Evolutionary conservation across 2,888 invertebrate species (phyloP).

Genomic region (Blera fallax): DNA sequence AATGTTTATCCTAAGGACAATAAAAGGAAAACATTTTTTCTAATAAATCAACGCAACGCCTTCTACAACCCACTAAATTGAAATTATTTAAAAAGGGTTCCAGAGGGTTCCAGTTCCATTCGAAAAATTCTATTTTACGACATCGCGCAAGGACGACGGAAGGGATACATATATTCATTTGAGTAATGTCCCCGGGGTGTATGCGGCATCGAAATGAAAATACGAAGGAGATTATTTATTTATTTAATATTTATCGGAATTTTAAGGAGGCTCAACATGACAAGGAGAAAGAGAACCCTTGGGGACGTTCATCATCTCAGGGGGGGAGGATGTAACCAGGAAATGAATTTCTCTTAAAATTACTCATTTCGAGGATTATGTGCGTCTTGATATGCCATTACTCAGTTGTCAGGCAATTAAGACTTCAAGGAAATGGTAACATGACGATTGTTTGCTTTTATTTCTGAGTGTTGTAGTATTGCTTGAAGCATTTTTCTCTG

Average conservation of each 20-base stretch:
- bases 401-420: not conserved
- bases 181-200: not conserved
- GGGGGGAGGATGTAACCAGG: no score
- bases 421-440: not conserved
- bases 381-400: not conserved
- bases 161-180: not conserved
- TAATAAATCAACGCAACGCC: constrained; percentile 9
- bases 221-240: not conserved
- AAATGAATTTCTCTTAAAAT: not conserved
- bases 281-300: not conserved
- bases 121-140: not conserved
- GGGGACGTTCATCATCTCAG: not conserved
- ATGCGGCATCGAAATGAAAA: not conserved
- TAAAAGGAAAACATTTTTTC: not conserved
- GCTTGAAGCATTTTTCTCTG: not conserved
- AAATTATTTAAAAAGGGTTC: not conserved
- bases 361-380: not conserved
- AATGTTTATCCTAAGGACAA: not conserved
- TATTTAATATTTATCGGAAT: not conserved
- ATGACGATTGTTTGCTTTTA: not conserved
- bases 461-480: not conserved
- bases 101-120: not conserved
- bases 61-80: not conserved
- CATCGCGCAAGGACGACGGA: not conserved
- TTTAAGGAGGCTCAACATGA: not conserved